Conservation (phyloP, 2,797 vertebrate genomes). For the Megalops cyprinoides region DNA sequence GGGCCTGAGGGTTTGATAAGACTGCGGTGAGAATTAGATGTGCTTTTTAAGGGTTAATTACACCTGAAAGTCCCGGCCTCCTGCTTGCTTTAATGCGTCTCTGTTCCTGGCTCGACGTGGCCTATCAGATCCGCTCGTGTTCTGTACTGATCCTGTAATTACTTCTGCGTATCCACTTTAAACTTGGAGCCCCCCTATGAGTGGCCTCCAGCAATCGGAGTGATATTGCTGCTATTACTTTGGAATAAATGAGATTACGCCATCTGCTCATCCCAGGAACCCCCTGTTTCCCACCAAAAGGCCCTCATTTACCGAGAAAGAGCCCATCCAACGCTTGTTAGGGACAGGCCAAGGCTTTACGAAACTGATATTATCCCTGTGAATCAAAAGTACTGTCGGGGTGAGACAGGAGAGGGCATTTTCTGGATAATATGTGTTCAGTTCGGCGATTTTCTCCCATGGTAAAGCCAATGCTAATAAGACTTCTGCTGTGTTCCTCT, state of each 20-base stretch:
- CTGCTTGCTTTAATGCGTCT: not conserved
- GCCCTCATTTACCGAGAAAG: not conserved
- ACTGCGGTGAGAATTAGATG: not conserved
- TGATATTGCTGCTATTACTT: slow-evolving; percentile 18
- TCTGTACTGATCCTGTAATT: not conserved
- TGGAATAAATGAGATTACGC: slow-evolving; percentile 16
- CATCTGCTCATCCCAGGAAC: slow-evolving; percentile 9
- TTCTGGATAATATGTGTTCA: not conserved
- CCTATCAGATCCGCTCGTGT: not conserved
- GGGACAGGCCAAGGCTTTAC: not conserved
- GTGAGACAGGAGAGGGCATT: not conserved
- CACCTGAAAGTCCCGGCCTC: not conserved
- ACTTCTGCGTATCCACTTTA: not conserved
- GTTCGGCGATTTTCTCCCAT: no score
- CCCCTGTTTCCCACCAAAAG: not conserved
- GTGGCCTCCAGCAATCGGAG: not conserved
- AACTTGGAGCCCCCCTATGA: not conserved
- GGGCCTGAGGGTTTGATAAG: not conserved
- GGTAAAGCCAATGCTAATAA: not conserved
- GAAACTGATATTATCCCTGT: slow-evolving; percentile 19
- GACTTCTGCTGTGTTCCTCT: not conserved
- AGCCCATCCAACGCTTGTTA: slow-evolving; percentile 12
- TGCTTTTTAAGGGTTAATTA: slow-evolving; percentile 7
- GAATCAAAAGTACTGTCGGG: slow-evolving; percentile 7
- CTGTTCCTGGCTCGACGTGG: not conserved